Base-by-base conservation (phyloP, 1,140 invertebrate genomes). In the Oncopeltus fasciatus region DNA sequence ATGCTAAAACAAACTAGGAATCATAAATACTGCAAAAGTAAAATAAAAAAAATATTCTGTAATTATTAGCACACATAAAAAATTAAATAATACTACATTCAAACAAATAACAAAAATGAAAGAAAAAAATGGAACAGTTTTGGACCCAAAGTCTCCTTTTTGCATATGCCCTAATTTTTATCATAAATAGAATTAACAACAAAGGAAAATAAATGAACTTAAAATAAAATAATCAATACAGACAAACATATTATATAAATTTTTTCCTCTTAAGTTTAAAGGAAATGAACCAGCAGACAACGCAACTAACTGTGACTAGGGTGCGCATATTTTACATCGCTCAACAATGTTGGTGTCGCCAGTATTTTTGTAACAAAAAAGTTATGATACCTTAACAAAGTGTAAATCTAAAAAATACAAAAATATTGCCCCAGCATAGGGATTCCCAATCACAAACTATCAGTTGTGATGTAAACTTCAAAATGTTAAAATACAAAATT, bases 261-360 rank as follows among this genome's bases (percentile, higher is more conserved):
- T 63, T 65, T 65, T 63, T 62, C 58, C 64, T 61, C 56, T 59
- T 43, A 38, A 12, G 12, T 28, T 49, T 43, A 64, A 64, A 64
- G 63, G 63, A 64, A 64, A 64, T 59, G 63, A 26, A 61, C 63
- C 63, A 62, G 63, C 63, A 63, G 66, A 65, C 66, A 65, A 59
- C 51, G 38, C 64, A 67, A 65, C 63, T 65, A 67, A 65, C 64
- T 60, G 64, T 67, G 66, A 67, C 66, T 67, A 67, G 66, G 63
- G 66, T 64, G 66, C 66, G 66, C 33, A 24, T 28, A 51, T 64
- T 62, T 56, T 31, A 47, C 29, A 61, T 59, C 65, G 65, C 64
- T 67, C 64, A 67, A 67, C 66, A 67, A 67, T 65, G 65, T 67
- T 67, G 65, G 62, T 64, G 65, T 61, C 65, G 65, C 65, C 60